Base-by-base conservation (phyloP, 2,113 vertebrate species). In the Podocnemis expansa region DNA sequence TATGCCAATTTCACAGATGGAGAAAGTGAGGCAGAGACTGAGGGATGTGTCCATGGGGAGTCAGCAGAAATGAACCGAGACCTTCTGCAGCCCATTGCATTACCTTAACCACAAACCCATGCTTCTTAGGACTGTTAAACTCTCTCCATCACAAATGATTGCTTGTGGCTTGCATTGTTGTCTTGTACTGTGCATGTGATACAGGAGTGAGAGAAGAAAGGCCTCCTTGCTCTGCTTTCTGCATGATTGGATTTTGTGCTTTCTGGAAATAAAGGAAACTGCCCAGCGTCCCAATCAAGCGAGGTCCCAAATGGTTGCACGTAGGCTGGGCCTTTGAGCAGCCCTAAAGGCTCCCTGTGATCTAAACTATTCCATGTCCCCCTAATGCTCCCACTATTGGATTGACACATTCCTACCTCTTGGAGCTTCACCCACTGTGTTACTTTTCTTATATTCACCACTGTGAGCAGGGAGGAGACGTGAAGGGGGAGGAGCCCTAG, bases 401-500 rank as follows among this genome's bases (percentile, higher is more conserved):
- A 84, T 85, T 86, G 78, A 45, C 3, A 51, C 34, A 78, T 95
- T 89, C 78, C 91, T 70, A 8, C 78, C 90, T 87, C 25, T 55
- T 90, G 63, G 86, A n/a, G 56, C 84, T 54, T n/a, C 83, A 86
- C 86, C 91, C 80, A 21, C 84, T 47, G 47, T 52, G 22, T 56
- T 21, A 41, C 49, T 34, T 34, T 75, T 38, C 73, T 82, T 82
- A 49, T 49, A 58, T 45, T 47, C 63, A 78, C 7, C 1, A 0
- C 55, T 78, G 56, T 22, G 76, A 47, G 6, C 34, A 9, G 29
- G 0, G 1, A 10, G 60, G 47, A 73, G 67, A 51, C 54, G 45
- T 54, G 90, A 24, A 75, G 22, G 96, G 84, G 51, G 58, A 34
- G 55, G 45, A 17, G 76, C 70, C 70, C 70, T 43, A 6, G 7